phyloP scores from a whole-genome alignment of 1,140 invertebrate genomes.

The Planococcus citri region DNA sequence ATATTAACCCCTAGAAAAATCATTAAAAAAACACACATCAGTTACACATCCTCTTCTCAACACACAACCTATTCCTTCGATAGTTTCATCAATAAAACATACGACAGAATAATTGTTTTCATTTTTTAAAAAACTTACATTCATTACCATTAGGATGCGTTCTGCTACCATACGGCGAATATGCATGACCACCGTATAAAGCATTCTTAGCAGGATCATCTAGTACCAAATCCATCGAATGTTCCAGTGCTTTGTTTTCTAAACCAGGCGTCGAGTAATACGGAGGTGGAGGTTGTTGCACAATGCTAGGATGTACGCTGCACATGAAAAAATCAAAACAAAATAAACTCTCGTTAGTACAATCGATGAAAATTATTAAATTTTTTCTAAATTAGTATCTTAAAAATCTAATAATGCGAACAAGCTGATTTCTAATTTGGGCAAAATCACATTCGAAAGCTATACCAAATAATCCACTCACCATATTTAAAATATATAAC shows the following conservation, averaged over 20 bases:
- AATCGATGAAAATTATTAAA: background rate
- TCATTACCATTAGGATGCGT: slow-evolving; percentile 49
- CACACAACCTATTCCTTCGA: too few relatives aligned
- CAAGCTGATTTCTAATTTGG: background rate
- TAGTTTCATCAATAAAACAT: background rate
- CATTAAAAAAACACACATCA: background rate
- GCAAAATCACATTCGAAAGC: too few relatives aligned
- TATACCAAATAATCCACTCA: background rate
- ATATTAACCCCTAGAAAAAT: slow-evolving; percentile 57
- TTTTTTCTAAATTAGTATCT: background rate
- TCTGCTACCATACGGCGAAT: slow-evolving; percentile 50
- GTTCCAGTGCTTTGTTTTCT: slow-evolving; percentile 81
- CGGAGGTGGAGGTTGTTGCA: slow-evolving; percentile 65
- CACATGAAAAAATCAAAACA: too few relatives aligned
- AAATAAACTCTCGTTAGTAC: slow-evolving; percentile 14
- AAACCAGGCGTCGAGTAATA: slow-evolving; percentile 71
- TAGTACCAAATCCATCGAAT: slow-evolving; percentile 65
- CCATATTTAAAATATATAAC: slow-evolving; percentile 13
- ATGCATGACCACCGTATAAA: slow-evolving; percentile 66
- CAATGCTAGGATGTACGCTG: slow-evolving; percentile 57
- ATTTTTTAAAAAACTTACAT: slow-evolving; percentile 43
- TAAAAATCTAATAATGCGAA: background rate
- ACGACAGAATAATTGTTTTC: too few relatives aligned
- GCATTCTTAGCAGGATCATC: slow-evolving; percentile 70
- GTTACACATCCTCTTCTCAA: background rate